These are phyloP conservation scores for Solenopsis invicta DNA, from an alignment of 1,140 invertebrate species.

Conservation along the genomic window DNA sequence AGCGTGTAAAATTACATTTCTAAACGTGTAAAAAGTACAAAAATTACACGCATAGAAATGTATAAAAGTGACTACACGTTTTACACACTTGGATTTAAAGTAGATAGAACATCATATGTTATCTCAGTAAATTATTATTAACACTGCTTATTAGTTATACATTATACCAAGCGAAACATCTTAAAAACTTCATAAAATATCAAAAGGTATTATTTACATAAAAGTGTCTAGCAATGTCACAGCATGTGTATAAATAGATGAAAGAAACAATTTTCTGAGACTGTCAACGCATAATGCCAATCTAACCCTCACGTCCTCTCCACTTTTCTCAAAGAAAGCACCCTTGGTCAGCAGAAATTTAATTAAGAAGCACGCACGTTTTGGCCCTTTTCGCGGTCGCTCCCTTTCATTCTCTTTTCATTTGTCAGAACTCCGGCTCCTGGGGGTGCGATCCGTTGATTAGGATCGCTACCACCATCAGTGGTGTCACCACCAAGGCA, in stretches of 20 bases:
- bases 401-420: slow-evolving; percentile 69
- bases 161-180: neutral
- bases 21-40: no score
- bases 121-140: neutral
- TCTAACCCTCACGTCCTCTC: neutral
- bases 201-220: neutral
- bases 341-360: slow-evolving; percentile 74
- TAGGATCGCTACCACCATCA: slow-evolving; percentile 66
- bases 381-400: slow-evolving; percentile 15
- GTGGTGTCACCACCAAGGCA: slow-evolving; percentile 45
- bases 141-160: neutral
- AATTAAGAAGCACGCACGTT: slow-evolving; percentile 76
- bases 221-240: neutral
- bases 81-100: no score
- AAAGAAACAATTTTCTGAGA: neutral
- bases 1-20: no score
- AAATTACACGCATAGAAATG: no score
- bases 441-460: slow-evolving; percentile 75
- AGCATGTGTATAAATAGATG: neutral
- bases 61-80: no score
- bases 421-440: slow-evolving; percentile 72
- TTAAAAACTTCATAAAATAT: neutral
- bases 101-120: no score
- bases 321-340: neutral
- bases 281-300: neutral